Conservation (phyloP, 2,888 invertebrate genomes). For the Troides helena region DNA sequence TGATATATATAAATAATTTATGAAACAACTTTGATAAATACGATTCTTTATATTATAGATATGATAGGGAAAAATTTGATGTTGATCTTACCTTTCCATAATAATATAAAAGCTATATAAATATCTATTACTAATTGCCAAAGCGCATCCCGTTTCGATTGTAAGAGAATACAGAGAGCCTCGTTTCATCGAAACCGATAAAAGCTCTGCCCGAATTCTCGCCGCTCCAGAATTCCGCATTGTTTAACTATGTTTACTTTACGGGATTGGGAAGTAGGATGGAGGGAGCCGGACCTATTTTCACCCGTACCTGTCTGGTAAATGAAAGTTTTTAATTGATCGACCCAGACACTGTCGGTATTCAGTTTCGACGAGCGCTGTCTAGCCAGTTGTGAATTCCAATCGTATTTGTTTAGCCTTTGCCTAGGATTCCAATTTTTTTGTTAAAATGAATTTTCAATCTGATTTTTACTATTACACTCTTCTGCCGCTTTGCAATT, state of each 20-base stretch:
- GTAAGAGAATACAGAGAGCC: neutral
- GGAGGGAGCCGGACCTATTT: constrained; percentile 17
- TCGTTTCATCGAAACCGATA: constrained; percentile 20
- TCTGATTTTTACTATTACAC: too few relatives aligned
- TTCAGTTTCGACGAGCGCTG: constrained; percentile 21
- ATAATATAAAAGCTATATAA: neutral
- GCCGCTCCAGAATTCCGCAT: constrained; percentile 48
- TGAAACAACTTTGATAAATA: too few relatives aligned
- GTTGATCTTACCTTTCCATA: too few relatives aligned
- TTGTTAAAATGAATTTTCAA: neutral
- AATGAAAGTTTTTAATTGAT: constrained; percentile 30
- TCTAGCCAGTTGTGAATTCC: constrained; percentile 5
- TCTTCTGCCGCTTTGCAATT: too few relatives aligned
- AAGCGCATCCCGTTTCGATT: neutral
- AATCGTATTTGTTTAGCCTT: constrained; percentile 19
- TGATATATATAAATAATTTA: too few relatives aligned
- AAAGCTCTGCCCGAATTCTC: constrained; percentile 3
- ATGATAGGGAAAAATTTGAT: too few relatives aligned
- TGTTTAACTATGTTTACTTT: constrained; percentile 52
- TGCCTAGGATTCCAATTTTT: constrained; percentile 2
- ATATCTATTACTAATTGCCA: neutral
- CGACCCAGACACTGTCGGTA: constrained; percentile 11
- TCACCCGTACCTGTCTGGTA: constrained; percentile 6
- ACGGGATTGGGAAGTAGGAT: constrained; percentile 22
- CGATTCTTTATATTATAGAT: too few relatives aligned